These are phyloP conservation scores for Helobdella robusta DNA, from an alignment of 2,888 invertebrate genomes.

Conservation along the genomic window DNA sequence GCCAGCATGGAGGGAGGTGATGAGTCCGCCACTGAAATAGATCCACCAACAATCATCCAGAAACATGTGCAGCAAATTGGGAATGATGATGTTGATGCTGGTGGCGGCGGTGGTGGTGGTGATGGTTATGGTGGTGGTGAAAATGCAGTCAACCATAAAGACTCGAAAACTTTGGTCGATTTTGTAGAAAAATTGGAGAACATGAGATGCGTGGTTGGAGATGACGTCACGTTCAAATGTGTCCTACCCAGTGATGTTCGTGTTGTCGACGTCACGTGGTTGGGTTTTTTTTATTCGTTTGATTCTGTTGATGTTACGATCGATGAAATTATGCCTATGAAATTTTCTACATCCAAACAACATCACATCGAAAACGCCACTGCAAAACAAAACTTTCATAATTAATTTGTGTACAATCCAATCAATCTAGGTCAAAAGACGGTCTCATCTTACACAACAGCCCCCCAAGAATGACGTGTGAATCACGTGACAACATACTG, in stretches of 20 bases:
- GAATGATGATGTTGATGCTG: background rate
- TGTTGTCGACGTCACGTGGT: slow-evolving; percentile 1
- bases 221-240: background rate
- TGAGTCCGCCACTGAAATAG: background rate
- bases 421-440: too few species aligned
- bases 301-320: too few species aligned
- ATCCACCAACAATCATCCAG: background rate
- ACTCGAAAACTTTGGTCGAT: background rate
- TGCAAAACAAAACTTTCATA: too few species aligned
- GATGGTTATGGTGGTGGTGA: background rate
- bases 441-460: too few species aligned
- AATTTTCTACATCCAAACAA: too few species aligned
- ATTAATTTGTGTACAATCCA: too few species aligned
- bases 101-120: background rate
- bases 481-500: background rate
- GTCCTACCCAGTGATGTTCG: background rate
- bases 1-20: background rate
- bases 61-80: background rate
- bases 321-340: too few species aligned
- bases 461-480: too few species aligned
- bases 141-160: background rate
- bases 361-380: too few species aligned
- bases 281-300: slow-evolving; percentile 10
- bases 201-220: background rate
- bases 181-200: too few species aligned